Base-by-base conservation (phyloP, 2,113 vertebrate genomes). In the Sialia sialis region DNA sequence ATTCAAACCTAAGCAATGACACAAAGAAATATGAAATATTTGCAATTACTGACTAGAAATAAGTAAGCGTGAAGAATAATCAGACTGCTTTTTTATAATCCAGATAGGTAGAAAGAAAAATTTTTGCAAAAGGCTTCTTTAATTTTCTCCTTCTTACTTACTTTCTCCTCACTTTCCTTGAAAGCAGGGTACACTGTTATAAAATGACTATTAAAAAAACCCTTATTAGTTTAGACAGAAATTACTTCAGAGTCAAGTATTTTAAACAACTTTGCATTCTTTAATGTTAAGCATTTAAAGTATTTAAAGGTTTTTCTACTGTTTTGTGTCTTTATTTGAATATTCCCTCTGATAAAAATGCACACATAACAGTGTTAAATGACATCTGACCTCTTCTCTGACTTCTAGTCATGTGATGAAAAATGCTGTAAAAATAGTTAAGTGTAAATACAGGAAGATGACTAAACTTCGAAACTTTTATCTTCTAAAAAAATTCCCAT, bases 361-460 rank as follows among this genome's bases (percentile, higher is more conserved):
- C 2, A 19, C 63, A 74, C 25, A 64, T 70, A 88, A 80, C 36
- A 89, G 73, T 78, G 78, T 81, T 94, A 86, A 72, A 36, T 87
- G 78, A 90, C 89, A 95, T 94, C 66, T 83, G 86, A 96, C 84
- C 91, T 94, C 73, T 92, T 84, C 74, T 86, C 66, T 95, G 92
- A 94, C 87, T 86, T 72, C 62, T 58, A 80, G 75, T 58, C 80
- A 75, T 23, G 67, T 94, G 83, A 87, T 90, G 82, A 94, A 94
- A 94, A 93, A 93, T 85, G 77, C 83, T 95, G 85, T 93, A 94
- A 85, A 87, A 97, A 90, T 87, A 91, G 68, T 93, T 93, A 82
- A 95, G 80, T 93, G 70, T 93, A 93, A 87, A 90, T 96, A 95
- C 89, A 96, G 94, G 91, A 97, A 95, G 92, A 88, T 90, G 95